Evolutionary conservation across 2,888 invertebrate genomes (phyloP).

Genomic region (Coleophora flavipennella): DNA sequence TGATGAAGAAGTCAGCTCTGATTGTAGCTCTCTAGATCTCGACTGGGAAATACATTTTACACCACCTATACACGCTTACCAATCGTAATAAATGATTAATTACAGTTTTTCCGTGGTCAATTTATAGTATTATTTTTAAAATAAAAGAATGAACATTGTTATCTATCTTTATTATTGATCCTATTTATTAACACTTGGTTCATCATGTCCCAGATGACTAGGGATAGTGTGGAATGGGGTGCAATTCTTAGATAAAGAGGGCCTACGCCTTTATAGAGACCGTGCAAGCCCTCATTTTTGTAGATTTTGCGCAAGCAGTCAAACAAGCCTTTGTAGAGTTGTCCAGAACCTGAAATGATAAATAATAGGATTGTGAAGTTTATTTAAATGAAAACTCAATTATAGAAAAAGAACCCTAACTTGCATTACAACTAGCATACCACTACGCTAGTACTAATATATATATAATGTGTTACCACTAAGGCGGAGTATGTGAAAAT

Average conservation of each 20-base stretch:
- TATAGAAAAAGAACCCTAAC: no score
- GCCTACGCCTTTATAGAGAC: conserved; percentile 84
- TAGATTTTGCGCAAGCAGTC: conserved; percentile 86
- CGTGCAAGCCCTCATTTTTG: conserved; percentile 81
- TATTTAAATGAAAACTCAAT: no score
- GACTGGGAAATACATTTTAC: conserved; percentile 61
- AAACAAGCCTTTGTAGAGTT: conserved; percentile 79
- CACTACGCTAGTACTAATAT: no score
- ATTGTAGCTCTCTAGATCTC: conserved; percentile 42
- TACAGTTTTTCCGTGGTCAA: no score
- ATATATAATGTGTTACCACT: no score
- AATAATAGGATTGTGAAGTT: no score
- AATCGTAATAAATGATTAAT: no score
- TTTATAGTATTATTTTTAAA: background rate
- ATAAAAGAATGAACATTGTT: conserved; percentile 11
- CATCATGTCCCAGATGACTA: conserved; percentile 82
- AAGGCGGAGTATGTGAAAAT: no score
- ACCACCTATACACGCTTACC: conserved; percentile 30
- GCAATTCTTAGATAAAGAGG: conserved; percentile 83
- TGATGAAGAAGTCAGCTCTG: conserved; percentile 30
- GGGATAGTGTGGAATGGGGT: conserved; percentile 83
- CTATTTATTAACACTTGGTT: conserved; percentile 39
- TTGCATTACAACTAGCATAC: no score
- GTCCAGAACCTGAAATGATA: conserved; percentile 71
- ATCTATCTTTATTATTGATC: background rate